Evolutionary conservation across 92 coral and sea anemone species (phyloP).

Genomic region (Isaurus tuberculatus): DNA sequence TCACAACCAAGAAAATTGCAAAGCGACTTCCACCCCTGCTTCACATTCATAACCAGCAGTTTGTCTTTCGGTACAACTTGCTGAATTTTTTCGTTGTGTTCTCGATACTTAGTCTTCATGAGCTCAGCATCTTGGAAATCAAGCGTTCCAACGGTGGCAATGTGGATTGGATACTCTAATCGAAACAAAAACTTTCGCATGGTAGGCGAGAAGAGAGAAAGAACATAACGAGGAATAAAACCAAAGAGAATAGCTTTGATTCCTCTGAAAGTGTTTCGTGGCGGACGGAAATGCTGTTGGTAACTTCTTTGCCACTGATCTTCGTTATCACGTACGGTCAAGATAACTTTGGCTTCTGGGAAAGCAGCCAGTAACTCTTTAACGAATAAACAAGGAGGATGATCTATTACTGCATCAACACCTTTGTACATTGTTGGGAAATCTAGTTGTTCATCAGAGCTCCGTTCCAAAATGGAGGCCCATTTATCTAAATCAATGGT

Average conservation of each 20-base stretch:
- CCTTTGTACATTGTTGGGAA: slow-evolving; percentile 28
- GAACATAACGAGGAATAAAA: slow-evolving; percentile 9
- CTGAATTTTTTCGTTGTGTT: slow-evolving; percentile 5
- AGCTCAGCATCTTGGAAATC: slow-evolving; percentile 25
- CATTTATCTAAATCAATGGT: slow-evolving; percentile 26
- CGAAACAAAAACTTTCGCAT: slow-evolving; percentile 28
- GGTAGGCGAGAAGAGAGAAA: neutral
- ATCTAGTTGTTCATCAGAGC: slow-evolving; percentile 1
- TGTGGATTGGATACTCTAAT: slow-evolving; percentile 8
- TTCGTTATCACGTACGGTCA: slow-evolving; percentile 29
- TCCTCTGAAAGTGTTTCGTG: slow-evolving; percentile 11
- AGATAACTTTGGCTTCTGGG: slow-evolving; percentile 30
- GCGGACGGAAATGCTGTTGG: slow-evolving; percentile 11
- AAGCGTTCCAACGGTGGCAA: slow-evolving; percentile 20
- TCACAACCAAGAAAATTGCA: slow-evolving; percentile 17
- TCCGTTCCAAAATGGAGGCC: slow-evolving; percentile 12
- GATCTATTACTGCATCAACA: slow-evolving; percentile 23
- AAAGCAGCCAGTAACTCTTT: slow-evolving; percentile 6
- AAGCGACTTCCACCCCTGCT: slow-evolving; percentile 21
- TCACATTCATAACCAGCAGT: slow-evolving; percentile 13
- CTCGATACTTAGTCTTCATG: slow-evolving; percentile 20
- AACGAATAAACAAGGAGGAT: slow-evolving; percentile 23
- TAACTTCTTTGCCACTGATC: slow-evolving; percentile 29
- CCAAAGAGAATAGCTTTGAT: slow-evolving; percentile 20
- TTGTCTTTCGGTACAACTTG: neutral